Evolutionary conservation across 2,113 vertebrate species (phyloP).

Genomic region (Dicerorhinus sumatrensis): DNA sequence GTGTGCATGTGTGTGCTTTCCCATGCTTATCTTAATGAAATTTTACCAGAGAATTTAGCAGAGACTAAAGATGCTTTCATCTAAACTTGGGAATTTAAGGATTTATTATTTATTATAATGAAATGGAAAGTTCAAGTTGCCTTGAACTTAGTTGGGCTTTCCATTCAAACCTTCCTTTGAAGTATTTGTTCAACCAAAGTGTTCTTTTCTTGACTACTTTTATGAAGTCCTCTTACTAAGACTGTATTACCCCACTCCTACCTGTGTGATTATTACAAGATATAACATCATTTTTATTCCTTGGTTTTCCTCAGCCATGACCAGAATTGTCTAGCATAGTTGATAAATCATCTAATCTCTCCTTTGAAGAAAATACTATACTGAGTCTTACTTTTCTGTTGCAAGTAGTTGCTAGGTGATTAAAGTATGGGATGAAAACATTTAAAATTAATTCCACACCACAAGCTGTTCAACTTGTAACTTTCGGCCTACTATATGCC

Average conservation of each 20-base stretch:
- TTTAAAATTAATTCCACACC: neutral
- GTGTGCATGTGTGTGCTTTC: neutral
- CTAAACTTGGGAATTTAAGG: neutral
- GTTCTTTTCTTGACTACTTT: neutral
- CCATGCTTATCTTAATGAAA: neutral
- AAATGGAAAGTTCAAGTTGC: neutral
- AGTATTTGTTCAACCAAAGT: neutral
- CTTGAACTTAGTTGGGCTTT: neutral
- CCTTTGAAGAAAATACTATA: neutral
- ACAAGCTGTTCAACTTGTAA: neutral
- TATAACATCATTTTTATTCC: neutral
- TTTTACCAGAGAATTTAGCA: neutral
- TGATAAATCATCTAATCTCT: neutral
- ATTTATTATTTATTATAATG: neutral
- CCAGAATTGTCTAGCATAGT: neutral
- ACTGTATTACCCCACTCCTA: neutral
- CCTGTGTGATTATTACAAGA: neutral
- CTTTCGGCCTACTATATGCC: neutral
- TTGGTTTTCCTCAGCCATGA: neutral
- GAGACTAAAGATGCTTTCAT: neutral
- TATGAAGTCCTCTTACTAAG: neutral
- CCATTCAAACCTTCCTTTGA: neutral
- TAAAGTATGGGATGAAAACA: conserved; percentile 7
- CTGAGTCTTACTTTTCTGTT: neutral
- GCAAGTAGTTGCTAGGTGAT: neutral